A percentile compares a stretch with the other conserved stretches of the same genome.
phyloP scores from a whole-genome alignment of 2,888 invertebrate genomes.

The Uropetala carovei region DNA sequence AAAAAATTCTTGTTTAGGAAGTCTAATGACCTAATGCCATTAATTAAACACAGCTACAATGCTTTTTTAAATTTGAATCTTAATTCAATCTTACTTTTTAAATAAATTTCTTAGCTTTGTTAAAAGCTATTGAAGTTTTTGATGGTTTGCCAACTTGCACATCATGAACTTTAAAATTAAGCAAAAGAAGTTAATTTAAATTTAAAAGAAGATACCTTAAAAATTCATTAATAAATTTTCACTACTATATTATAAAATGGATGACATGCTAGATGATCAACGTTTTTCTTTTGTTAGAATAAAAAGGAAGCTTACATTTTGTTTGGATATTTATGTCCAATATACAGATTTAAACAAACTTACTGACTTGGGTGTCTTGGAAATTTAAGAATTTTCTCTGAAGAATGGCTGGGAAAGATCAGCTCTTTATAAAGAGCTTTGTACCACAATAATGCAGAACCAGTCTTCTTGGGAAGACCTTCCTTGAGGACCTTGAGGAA shows the following conservation, averaged over 20 bases:
- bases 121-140: too few species aligned
- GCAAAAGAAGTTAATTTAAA: not conserved
- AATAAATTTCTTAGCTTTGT: too few species aligned
- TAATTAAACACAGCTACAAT: too few species aligned
- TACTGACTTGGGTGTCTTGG: conserved; percentile 12
- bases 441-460: not conserved
- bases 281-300: not conserved
- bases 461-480: not conserved
- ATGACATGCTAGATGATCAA: not conserved
- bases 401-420: conserved; percentile 35
- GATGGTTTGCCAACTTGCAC: too few species aligned
- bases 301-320: not conserved
- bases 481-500: conserved; percentile 29
- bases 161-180: not conserved
- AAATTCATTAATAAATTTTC: not conserved
- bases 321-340: not conserved
- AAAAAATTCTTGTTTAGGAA: too few species aligned
- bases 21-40: too few species aligned
- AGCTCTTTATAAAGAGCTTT: not conserved
- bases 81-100: too few species aligned
- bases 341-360: not conserved
- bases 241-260: not conserved
- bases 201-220: not conserved
- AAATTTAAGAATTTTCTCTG: not conserved
- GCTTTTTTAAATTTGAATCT: too few species aligned